Conservation (phyloP, 30 jellyfish, hydroid and myxozoan species). For the Euphysa ruthae region DNA sequence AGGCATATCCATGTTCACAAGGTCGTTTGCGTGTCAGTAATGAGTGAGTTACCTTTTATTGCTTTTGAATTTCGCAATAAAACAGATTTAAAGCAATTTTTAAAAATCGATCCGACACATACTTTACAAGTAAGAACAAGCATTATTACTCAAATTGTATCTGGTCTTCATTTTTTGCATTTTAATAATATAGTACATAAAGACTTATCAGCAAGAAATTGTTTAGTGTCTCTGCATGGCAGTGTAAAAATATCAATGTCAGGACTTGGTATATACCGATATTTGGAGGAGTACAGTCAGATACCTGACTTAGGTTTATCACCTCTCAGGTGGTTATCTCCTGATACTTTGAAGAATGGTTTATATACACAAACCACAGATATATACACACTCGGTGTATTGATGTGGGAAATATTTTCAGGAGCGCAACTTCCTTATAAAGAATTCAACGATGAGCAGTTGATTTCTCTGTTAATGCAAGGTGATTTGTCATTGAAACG, state of each 20-base stretch:
- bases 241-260: conserved; percentile 41
- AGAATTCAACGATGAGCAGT: conserved; percentile 49
- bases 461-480: conserved; percentile 3
- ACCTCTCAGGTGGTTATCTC: conserved; percentile 88
- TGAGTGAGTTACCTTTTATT: conserved; percentile 53
- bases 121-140: conserved; percentile 12
- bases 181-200: conserved; percentile 45
- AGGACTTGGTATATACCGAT: conserved; percentile 60
- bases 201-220: conserved; percentile 75
- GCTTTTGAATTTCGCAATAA: conserved; percentile 44
- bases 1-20: conserved; percentile 42
- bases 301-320: conserved; percentile 16
- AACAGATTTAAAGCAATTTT: conserved; percentile 43
- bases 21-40: conserved; percentile 56
- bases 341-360: conserved; percentile 58
- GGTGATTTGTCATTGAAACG: conserved; percentile 28
- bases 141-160: conserved; percentile 45
- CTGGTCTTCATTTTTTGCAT: conserved; percentile 68
- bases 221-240: conserved; percentile 46
- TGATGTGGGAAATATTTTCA: conserved; percentile 80
- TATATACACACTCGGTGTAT: conserved; percentile 58
- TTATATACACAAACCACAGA: conserved; percentile 42
- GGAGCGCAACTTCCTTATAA: conserved; percentile 57
- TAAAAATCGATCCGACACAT: conserved; percentile 16
- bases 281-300: conserved; percentile 57